These are phyloP conservation scores for Kryphioiulus occultus DNA, from an alignment of 2,888 invertebrate genomes.

Conservation along the genomic window DNA sequence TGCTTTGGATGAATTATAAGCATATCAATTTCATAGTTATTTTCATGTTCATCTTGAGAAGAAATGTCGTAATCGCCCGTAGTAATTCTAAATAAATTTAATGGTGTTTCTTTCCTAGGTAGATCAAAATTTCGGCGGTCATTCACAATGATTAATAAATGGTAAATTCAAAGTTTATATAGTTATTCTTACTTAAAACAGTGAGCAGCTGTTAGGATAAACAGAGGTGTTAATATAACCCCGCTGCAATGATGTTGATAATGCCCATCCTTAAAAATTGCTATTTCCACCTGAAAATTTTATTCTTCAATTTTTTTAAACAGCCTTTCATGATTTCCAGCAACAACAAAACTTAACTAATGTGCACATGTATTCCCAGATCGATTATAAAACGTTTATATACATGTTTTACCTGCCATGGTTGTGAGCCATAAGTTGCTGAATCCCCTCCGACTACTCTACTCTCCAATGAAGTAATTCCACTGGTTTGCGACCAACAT, in stretches of 20 bases:
- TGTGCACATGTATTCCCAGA: too few species aligned
- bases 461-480: constrained; percentile 4
- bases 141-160: not conserved
- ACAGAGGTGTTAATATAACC: not conserved
- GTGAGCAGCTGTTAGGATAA: constrained; percentile 24
- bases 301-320: not conserved
- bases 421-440: constrained; percentile 42
- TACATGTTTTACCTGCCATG: constrained; percentile 46
- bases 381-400: too few species aligned
- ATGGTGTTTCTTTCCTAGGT: not conserved
- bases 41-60: constrained; percentile 14
- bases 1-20: constrained; percentile 2
- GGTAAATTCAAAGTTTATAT: not conserved
- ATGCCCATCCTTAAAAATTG: not conserved
- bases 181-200: constrained; percentile 43
- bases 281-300: constrained; percentile 41
- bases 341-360: too few species aligned
- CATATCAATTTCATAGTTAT: constrained; percentile 28
- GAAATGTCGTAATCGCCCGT: constrained; percentile 35
- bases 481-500: constrained; percentile 24
- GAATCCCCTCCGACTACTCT: constrained; percentile 43
- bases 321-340: not conserved
- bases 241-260: constrained; percentile 41
- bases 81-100: constrained; percentile 14
- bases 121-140: not conserved